Percentiles rank a stretch among this genome's conserved stretches.
Evolutionary conservation across 2,113 vertebrate genomes (phyloP).

Genomic region (Petaurus breviceps): DNA sequence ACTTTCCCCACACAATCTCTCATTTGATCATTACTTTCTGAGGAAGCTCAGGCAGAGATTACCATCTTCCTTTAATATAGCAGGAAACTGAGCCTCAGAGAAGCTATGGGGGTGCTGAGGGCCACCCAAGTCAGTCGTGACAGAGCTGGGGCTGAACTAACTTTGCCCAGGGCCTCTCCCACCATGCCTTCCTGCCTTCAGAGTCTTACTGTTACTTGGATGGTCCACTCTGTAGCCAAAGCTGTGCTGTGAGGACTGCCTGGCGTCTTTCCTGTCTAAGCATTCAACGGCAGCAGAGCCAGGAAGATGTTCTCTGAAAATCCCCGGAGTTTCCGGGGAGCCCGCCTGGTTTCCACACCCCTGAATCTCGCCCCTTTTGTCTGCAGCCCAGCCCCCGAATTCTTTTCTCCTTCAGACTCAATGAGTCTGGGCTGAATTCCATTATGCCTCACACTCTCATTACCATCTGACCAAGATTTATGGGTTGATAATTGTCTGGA

Average conservation of each 20-base stretch:
- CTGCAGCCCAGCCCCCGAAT: constrained; percentile 27
- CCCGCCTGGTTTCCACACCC: constrained; percentile 45
- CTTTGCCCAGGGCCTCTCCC: neutral
- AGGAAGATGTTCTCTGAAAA: neutral
- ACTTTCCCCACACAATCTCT: neutral
- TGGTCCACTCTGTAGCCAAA: neutral
- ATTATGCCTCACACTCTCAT: constrained; percentile 74
- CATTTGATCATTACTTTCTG: neutral
- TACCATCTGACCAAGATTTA: constrained; percentile 83
- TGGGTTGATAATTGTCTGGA: constrained; percentile 81
- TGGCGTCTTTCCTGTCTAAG: neutral
- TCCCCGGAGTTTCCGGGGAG: neutral
- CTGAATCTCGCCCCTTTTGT: constrained; percentile 43
- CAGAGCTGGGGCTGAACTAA: neutral
- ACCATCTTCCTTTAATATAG: neutral
- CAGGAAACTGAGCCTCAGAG: neutral
- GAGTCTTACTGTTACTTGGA: neutral
- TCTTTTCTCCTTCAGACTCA: constrained; percentile 16
- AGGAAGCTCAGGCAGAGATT: neutral
- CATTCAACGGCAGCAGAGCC: neutral
- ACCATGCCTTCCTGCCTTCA: neutral
- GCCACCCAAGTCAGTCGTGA: neutral
- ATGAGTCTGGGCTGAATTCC: constrained; percentile 61
- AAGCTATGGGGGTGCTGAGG: neutral
- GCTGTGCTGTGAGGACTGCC: neutral